Conservation (phyloP, 2,888 invertebrate genomes). For the Pomacea canaliculata region DNA sequence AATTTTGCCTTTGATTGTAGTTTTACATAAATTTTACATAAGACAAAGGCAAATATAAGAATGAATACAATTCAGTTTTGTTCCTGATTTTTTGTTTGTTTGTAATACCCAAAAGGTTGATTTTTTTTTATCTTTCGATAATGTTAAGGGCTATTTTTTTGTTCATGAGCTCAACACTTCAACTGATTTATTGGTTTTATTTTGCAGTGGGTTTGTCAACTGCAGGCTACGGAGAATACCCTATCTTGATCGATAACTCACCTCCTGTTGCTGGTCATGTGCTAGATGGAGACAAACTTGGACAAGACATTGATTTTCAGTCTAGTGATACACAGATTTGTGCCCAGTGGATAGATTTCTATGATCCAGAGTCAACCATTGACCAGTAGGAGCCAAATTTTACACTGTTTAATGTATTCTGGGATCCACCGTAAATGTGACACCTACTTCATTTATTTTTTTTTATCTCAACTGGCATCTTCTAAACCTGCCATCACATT, state of each 20-base stretch:
- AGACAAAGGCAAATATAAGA: too few species aligned
- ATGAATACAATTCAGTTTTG: too few species aligned
- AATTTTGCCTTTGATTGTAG: too few species aligned
- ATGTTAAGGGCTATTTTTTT: too few species aligned
- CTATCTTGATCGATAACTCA: slow-evolving; percentile 42
- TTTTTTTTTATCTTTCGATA: too few species aligned
- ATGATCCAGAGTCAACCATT: slow-evolving; percentile 54
- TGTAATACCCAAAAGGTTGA: too few species aligned
- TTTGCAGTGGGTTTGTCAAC: slow-evolving; percentile 10
- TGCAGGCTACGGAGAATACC: background rate
- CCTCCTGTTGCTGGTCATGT: slow-evolving; percentile 43
- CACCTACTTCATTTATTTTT: background rate
- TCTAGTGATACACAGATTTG: slow-evolving; percentile 41
- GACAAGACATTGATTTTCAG: slow-evolving; percentile 41
- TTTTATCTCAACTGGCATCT: background rate
- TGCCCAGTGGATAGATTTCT: slow-evolving; percentile 47
- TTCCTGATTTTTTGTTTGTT: too few species aligned
- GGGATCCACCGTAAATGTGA: too few species aligned
- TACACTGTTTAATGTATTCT: background rate
- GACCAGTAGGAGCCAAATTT: slow-evolving; percentile 9
- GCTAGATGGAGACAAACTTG: slow-evolving; percentile 41
- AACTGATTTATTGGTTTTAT: too few species aligned
- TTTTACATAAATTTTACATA: too few species aligned
- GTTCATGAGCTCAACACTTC: too few species aligned
- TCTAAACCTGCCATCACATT: background rate